Conservation (phyloP, 2,113 vertebrate genomes). For the Plecturocebus donacophilus region DNA sequence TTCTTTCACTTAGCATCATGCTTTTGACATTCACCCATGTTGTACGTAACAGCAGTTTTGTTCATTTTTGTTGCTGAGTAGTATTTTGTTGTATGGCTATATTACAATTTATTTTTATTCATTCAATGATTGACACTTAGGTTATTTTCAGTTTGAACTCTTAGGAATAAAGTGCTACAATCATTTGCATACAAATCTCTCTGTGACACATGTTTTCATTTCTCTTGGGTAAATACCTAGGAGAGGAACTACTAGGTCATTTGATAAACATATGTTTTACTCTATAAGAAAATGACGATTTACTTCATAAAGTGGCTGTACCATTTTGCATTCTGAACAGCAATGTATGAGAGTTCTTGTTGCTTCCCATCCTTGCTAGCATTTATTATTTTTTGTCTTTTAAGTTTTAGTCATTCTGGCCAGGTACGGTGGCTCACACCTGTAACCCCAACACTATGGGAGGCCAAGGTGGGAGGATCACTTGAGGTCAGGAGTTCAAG, state of each 20-base stretch:
- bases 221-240: slow-evolving; percentile 9
- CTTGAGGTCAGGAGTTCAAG: too few species aligned
- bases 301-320: not conserved
- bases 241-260: not conserved
- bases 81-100: not conserved
- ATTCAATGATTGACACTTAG: not conserved
- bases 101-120: slow-evolving; percentile 13
- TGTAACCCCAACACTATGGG: too few species aligned
- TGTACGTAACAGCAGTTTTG: not conserved
- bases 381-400: not conserved
- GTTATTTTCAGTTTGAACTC: not conserved
- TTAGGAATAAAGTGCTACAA: not conserved
- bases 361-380: not conserved
- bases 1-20: not conserved
- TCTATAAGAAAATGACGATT: not conserved
- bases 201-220: not conserved
- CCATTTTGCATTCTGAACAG: not conserved
- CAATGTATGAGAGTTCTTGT: not conserved
- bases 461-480: too few species aligned
- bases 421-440: too few species aligned
- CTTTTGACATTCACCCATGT: not conserved
- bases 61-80: not conserved
- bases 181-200: slow-evolving; percentile 31
- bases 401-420: not conserved
- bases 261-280: not conserved